A percentile compares a stretch with the other conserved stretches of the same genome.
phyloP scores from a whole-genome alignment of 2,797 vertebrate species.

The Lacerta viridis region DNA sequence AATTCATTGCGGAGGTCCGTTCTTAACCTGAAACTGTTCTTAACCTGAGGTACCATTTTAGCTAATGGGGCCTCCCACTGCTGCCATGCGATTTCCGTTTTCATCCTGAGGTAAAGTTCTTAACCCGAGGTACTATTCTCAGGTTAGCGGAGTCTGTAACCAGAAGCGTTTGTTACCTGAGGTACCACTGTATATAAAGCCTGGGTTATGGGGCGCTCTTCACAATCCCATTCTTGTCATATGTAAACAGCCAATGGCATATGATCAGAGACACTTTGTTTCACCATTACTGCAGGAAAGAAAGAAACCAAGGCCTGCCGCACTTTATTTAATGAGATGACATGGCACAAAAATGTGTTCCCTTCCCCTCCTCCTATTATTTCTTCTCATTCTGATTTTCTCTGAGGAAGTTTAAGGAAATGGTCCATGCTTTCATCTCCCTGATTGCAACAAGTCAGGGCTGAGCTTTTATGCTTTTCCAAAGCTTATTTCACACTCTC shows the following conservation, averaged over 20 bases:
- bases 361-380: background rate
- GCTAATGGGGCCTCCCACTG: too few relatives aligned
- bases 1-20: too few relatives aligned
- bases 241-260: background rate
- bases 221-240: background rate
- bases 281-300: background rate
- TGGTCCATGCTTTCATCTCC: background rate
- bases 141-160: too few relatives aligned
- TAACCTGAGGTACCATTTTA: too few relatives aligned
- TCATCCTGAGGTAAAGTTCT: too few relatives aligned
- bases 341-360: background rate
- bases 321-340: background rate
- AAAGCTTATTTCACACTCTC: too few relatives aligned
- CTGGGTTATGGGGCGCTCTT: constrained; percentile 27
- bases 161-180: too few relatives aligned
- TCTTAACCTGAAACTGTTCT: too few relatives aligned
- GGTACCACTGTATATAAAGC: constrained; percentile 18
- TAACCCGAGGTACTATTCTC: too few relatives aligned
- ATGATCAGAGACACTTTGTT: background rate
- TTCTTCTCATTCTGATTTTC: background rate
- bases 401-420: constrained; percentile 10
- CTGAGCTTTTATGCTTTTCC: background rate
- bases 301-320: background rate
- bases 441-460: background rate
- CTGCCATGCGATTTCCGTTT: too few relatives aligned